Base-by-base conservation (phyloP, 1,140 invertebrate species). In the Drosophila athabasca region DNA sequence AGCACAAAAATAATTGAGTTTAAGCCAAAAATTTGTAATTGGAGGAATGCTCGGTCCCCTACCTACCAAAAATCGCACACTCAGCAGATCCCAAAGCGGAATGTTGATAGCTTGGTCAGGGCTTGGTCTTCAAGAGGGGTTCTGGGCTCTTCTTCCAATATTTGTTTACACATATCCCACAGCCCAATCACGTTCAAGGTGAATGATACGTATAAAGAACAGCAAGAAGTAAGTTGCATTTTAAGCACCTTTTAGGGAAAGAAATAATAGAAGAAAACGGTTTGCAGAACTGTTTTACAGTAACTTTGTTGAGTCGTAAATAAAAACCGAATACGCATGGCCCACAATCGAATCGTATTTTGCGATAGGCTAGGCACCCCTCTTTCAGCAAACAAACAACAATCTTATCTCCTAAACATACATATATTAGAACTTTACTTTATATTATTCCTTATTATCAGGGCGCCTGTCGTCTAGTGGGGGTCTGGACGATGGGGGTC, bases 171-270 rank as follows among this genome's bases (percentile, higher is more conserved):
- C 24, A 74, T 70, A 77, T 77, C 68, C 73, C 39, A 87, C 77
- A 78, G 61, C 35, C 74, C 70, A 85, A 78, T 87, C 83, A 85
- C 82, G 82, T 87, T 87, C 82, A 85, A 85, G 82, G 82, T 85
- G 68, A 85, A 82, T 85, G 83, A 65, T 79, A n/a, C n/a, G n/a
- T n/a, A 60, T 13, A n/a, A n/a, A 50, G 7, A 39, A 79, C 52
- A 57, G 59, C 51, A 44, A 53, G 50, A 68, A 68, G 13, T 59
- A 68, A 68, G 71, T 43, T 45, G 35, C 11, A 6, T 9, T 41
- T 7, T 24, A 43, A 46, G 41, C 43, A 51, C 51, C 57, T 58
- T 39, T 39, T 4, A 39, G 3, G 3, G 45, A 15, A 50, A 3
- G 0, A 29, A 26, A 31, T 2, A 62, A 8, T 11, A 24, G 13